Conservation (phyloP, 2,797 vertebrate species). For the Acanthopagrus latus region DNA sequence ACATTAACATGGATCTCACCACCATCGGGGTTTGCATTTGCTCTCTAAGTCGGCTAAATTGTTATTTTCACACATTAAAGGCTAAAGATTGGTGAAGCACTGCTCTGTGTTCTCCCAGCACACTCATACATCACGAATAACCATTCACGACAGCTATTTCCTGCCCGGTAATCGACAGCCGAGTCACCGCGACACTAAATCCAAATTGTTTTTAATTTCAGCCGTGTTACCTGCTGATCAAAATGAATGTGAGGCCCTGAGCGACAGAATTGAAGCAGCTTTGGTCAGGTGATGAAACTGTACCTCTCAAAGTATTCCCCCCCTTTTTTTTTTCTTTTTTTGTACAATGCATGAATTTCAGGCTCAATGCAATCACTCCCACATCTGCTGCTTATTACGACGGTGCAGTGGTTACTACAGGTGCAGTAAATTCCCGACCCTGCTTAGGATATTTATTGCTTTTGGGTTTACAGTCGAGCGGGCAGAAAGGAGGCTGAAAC, state of each 20-base stretch:
- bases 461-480: conserved; percentile 79
- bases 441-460: conserved; percentile 84
- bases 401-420: conserved; percentile 80
- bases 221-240: conserved; percentile 60
- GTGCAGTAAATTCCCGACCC: conserved; percentile 86
- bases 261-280: conserved; percentile 34
- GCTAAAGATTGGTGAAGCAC: conserved; percentile 21
- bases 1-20: conserved; percentile 31
- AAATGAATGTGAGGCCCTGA: conserved; percentile 54
- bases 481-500: conserved; percentile 54
- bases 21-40: conserved; percentile 30
- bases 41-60: conserved; percentile 31
- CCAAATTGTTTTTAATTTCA: conserved; percentile 74
- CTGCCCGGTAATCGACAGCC: conserved; percentile 58
- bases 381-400: conserved; percentile 86
- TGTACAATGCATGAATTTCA: conserved; percentile 40
- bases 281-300: conserved; percentile 73
- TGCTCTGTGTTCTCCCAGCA: conserved; percentile 25
- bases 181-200: conserved; percentile 64
- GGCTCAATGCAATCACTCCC: conserved; percentile 60
- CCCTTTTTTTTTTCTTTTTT: conserved; percentile 37
- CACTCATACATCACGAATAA: conserved; percentile 64
- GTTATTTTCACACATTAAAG: conserved; percentile 55
- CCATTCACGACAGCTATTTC: conserved; percentile 66
- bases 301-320: conserved; percentile 69